Evolutionary conservation across 2,888 invertebrate genomes (phyloP), one percentile per base, ranked within the genome.

Genomic region (Caenorhabditis virilis): DNA sequence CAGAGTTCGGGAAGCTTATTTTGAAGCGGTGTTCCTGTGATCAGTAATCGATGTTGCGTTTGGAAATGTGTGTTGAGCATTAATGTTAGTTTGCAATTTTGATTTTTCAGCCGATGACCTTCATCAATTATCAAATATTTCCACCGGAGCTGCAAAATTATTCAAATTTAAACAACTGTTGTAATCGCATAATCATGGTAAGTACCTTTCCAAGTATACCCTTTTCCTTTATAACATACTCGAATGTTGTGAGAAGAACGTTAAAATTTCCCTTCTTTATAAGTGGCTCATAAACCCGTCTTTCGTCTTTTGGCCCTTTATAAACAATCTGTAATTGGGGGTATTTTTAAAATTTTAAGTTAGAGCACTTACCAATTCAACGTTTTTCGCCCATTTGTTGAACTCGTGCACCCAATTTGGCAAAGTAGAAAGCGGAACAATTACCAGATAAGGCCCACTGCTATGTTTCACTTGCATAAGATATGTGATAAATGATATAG

Each of bases 121-220:
- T 99, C 98, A 85, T 98, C 98, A 80, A 98, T 98, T 69, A 98
- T 97, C 97, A 98, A 97, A 86, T 97, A 98, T 85, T 95, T 97
- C 95, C 97, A 98, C 72, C 91, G 91, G 18, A 93, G 86, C n/a
- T n/a, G n/a, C n/a, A n/a, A n/a, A n/a, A n/a, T n/a, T n/a, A n/a
- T n/a, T n/a, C n/a, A n/a, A n/a, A n/a, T 89, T 90, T 76, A 30
- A 84, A 82, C 30, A 30, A 30, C 6, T 23, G n/a, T 15, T n/a
- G 11, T 15, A 16, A 27, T 25, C 51, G 16, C 18, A 26, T 16
- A 41, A 30, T 16, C n/a, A 20, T 26, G 20, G 5, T 23, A 15
- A 15, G 69, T 90, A n/a, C n/a, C 88, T 97, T 98, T n/a, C 95
- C 92, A 56, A 97, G 87, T 13, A 93, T 90, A 2, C 91, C 89